phyloP scores from a whole-genome alignment of 2,797 vertebrate genomes.

The Phaenicophaeus curvirostris region DNA sequence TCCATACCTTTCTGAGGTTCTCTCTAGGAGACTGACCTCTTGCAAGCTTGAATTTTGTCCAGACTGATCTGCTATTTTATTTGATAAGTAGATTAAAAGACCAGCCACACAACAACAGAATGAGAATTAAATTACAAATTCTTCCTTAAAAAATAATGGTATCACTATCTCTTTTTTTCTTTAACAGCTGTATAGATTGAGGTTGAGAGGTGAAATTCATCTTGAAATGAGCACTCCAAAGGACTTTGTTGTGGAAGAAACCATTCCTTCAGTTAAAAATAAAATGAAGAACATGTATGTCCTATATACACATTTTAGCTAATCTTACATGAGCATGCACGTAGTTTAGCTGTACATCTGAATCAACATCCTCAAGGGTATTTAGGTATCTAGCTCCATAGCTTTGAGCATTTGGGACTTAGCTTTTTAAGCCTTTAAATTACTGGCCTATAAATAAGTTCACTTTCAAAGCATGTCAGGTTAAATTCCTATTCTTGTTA shows the following conservation, averaged over 20 bases:
- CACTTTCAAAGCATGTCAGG: neutral
- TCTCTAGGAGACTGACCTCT: neutral
- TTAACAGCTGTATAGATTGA: neutral
- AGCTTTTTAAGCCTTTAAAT: neutral
- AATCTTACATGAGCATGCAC: neutral
- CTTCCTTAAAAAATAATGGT: neutral
- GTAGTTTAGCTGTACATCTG: neutral
- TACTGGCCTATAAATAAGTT: neutral
- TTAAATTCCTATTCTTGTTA: neutral
- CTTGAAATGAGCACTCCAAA: neutral
- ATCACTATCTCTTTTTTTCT: neutral
- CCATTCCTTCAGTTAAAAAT: neutral
- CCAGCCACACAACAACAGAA: accelerated
- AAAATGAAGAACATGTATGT: neutral
- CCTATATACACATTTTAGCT: neutral
- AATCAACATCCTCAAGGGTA: neutral
- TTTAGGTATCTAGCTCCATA: neutral
- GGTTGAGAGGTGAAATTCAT: neutral
- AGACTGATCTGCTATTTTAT: neutral
- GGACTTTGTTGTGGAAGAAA: neutral
- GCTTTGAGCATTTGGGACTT: neutral
- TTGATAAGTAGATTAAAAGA: neutral
- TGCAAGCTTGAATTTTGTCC: neutral
- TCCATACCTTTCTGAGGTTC: neutral
- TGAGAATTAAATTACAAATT: neutral